Evolutionary conservation across 2,113 vertebrate species (phyloP).

Genomic region (Podocnemis expansa): DNA sequence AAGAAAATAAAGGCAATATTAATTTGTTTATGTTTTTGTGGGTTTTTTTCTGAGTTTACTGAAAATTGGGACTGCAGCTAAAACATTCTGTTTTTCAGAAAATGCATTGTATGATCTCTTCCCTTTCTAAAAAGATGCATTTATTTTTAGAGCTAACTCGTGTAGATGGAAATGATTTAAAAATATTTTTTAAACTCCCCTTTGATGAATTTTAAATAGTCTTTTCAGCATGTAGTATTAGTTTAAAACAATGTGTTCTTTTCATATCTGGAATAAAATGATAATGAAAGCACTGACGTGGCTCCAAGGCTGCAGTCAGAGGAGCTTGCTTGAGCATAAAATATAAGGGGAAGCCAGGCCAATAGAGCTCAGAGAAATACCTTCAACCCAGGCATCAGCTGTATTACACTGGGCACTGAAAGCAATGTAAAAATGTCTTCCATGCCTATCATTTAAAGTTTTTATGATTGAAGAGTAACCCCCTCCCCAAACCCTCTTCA

Average conservation of each 20-base stretch:
- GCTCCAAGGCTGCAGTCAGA: background rate
- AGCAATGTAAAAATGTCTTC: background rate
- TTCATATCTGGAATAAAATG: constrained; percentile 16
- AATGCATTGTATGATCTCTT: background rate
- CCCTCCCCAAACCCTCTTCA: background rate
- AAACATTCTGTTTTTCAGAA: background rate
- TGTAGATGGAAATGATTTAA: background rate
- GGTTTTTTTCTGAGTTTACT: background rate
- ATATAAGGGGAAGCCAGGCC: background rate
- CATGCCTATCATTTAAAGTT: background rate
- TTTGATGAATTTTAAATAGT: constrained; percentile 34
- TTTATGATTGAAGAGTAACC: fast-evolving
- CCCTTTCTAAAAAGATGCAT: fast-evolving
- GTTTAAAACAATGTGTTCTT: background rate
- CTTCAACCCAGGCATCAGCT: background rate
- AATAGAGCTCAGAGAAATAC: background rate
- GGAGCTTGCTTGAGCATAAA: background rate
- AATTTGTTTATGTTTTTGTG: no score
- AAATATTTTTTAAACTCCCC: background rate
- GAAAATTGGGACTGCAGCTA: background rate
- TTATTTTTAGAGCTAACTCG: background rate
- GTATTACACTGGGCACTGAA: background rate
- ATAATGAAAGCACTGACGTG: background rate
- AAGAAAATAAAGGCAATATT: background rate
- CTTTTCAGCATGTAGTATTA: background rate